These are phyloP conservation scores for Collichthys lucidus DNA, from an alignment of 2,113 vertebrate genomes.

Conservation along the genomic window DNA sequence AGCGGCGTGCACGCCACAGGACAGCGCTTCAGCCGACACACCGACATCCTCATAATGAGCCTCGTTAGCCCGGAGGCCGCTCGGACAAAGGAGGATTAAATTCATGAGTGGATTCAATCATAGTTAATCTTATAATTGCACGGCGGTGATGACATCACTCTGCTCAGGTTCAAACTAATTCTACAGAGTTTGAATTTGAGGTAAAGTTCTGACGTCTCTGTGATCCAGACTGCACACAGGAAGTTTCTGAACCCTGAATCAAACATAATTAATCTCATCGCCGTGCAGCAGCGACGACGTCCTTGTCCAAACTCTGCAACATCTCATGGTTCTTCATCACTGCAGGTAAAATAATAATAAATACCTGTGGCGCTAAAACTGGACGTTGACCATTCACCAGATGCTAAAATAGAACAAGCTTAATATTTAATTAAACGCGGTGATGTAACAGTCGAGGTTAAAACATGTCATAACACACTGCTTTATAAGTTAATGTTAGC, in stretches of 20 bases:
- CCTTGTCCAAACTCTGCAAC: too few species aligned
- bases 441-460: too few species aligned
- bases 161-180: neutral
- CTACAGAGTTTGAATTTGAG: neutral
- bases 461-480: too few species aligned
- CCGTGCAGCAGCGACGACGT: too few species aligned
- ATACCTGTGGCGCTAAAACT: too few species aligned
- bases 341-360: too few species aligned
- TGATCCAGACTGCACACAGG: neutral
- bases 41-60: slow-evolving; percentile 70
- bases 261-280: too few species aligned
- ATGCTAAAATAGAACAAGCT: too few species aligned
- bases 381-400: too few species aligned
- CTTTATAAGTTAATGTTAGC: too few species aligned
- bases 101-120: slow-evolving; percentile 60
- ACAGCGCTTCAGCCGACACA: slow-evolving; percentile 44
- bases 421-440: too few species aligned
- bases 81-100: slow-evolving; percentile 57
- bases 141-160: slow-evolving; percentile 37
- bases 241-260: neutral
- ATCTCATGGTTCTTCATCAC: too few species aligned
- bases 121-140: slow-evolving; percentile 46
- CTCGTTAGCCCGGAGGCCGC: slow-evolving; percentile 55
- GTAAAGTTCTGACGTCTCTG: neutral
- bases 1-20: slow-evolving; percentile 33